Evolutionary conservation across 2,797 vertebrate species (phyloP).

Genomic region (Anolis apletophallus): DNA sequence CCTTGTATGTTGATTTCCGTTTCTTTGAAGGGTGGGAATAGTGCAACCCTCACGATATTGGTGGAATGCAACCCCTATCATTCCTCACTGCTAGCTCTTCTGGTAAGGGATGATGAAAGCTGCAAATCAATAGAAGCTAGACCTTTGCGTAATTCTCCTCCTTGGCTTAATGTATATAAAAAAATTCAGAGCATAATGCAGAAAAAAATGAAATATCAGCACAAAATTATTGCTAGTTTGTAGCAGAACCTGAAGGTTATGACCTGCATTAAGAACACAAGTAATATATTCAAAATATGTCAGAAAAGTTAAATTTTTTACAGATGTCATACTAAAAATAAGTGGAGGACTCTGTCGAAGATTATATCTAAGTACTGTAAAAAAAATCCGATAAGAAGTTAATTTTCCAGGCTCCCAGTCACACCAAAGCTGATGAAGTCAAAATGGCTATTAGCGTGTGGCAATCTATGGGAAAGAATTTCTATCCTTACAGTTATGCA

Average conservation of each 20-base stretch:
- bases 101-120: too few relatives aligned
- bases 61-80: too few relatives aligned
- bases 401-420: neutral
- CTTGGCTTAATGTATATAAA: too few relatives aligned
- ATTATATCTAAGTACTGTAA: neutral
- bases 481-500: neutral
- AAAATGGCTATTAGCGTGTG: neutral
- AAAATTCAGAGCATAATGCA: neutral
- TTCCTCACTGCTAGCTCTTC: too few relatives aligned
- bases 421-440: neutral
- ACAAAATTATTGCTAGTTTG: neutral
- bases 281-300: neutral
- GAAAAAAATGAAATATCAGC: neutral
- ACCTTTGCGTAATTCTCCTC: too few relatives aligned
- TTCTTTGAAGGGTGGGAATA: too few relatives aligned
- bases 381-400: neutral
- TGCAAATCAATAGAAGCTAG: too few relatives aligned
- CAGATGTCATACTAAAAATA: neutral
- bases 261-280: too few relatives aligned
- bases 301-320: neutral
- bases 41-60: too few relatives aligned
- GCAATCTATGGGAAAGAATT: neutral
- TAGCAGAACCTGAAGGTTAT: neutral
- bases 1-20: neutral
- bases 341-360: neutral